phyloP scores from a whole-genome alignment of 1,140 invertebrate species.

The Camponotus floridanus region DNA sequence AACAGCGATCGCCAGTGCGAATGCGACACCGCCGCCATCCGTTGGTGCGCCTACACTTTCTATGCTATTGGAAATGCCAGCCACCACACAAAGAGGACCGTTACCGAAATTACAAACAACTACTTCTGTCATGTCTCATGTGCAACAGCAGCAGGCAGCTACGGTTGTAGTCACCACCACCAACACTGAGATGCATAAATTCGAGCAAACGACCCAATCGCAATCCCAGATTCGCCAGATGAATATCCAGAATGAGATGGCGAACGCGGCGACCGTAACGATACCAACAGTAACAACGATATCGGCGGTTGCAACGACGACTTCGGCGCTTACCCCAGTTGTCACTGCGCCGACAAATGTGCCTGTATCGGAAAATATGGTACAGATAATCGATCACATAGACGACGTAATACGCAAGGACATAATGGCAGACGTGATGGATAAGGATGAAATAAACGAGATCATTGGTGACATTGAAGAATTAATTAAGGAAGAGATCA shows the following conservation, averaged over 20 bases:
- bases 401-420: slow-evolving; percentile 84
- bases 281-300: neutral
- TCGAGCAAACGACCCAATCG: slow-evolving; percentile 40
- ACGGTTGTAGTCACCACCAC: neutral
- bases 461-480: slow-evolving; percentile 86
- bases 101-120: slow-evolving; percentile 74
- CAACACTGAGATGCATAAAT: slow-evolving; percentile 27
- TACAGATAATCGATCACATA: slow-evolving; percentile 84
- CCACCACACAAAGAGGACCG: slow-evolving; percentile 77
- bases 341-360: slow-evolving; percentile 69
- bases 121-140: neutral
- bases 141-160: slow-evolving; percentile 50
- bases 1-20: slow-evolving; percentile 80
- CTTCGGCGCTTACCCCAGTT: slow-evolving; percentile 34
- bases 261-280: neutral
- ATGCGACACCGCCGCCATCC: slow-evolving; percentile 85
- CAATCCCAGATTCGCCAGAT: slow-evolving; percentile 57
- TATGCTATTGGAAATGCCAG: slow-evolving; percentile 88
- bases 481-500: slow-evolving; percentile 85
- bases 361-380: slow-evolving; percentile 80
- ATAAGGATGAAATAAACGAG: slow-evolving; percentile 86
- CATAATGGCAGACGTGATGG: slow-evolving; percentile 82
- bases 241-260: slow-evolving; percentile 56
- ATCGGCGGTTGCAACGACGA: neutral
- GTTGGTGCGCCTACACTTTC: slow-evolving; percentile 89